These are phyloP conservation scores for Platichthys flesus DNA, from an alignment of 2,113 vertebrate species.

Conservation along the genomic window DNA sequence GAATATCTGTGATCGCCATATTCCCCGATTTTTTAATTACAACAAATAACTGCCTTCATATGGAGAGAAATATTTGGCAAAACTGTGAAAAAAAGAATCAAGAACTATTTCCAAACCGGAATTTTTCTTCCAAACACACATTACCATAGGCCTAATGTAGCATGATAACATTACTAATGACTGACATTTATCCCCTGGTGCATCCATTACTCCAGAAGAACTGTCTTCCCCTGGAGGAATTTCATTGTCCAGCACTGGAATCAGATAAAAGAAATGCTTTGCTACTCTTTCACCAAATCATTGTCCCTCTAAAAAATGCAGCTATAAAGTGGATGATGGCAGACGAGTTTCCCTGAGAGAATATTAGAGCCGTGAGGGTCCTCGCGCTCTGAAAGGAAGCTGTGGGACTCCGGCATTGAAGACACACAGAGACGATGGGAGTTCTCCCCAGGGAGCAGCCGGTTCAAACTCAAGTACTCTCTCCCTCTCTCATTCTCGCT, in stretches of 20 bases:
- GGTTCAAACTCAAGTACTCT: constrained; percentile 74
- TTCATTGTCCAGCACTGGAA: constrained; percentile 34
- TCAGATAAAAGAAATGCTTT: constrained; percentile 41
- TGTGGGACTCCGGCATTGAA: constrained; percentile 51
- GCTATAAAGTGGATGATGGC: constrained; percentile 19
- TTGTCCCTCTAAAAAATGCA: constrained; percentile 28
- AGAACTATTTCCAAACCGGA: not conserved
- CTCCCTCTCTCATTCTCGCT: constrained; percentile 36
- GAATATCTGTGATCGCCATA: not conserved
- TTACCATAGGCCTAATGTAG: not conserved
- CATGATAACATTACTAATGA: constrained; percentile 41
- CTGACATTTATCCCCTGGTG: constrained; percentile 51
- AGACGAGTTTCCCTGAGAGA: constrained; percentile 31
- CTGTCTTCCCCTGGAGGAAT: constrained; percentile 32
- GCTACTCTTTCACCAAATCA: constrained; percentile 46
- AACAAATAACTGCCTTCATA: not conserved
- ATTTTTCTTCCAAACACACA: not conserved
- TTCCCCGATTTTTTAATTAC: not conserved
- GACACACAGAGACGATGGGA: constrained; percentile 60
- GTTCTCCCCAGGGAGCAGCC: constrained; percentile 56
- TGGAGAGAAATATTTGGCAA: not conserved
- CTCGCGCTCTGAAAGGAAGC: constrained; percentile 30
- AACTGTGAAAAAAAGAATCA: not conserved
- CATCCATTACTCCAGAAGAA: constrained; percentile 40
- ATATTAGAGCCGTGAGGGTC: constrained; percentile 38